Conservation (phyloP, 2,888 invertebrate species). For the Drosophila kambysellisi region DNA sequence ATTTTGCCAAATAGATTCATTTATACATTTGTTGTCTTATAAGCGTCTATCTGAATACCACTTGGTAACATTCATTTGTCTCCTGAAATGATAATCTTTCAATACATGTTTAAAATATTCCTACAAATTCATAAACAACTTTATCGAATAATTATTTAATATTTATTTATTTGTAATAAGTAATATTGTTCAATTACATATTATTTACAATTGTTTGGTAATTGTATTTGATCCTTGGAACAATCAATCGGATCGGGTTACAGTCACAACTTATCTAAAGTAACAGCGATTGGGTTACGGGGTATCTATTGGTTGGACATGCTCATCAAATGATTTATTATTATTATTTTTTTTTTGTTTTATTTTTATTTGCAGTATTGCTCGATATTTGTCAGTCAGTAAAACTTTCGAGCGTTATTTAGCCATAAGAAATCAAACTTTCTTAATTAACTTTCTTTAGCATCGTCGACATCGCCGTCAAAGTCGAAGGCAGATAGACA, state of each 20-base stretch:
- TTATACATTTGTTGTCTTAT: no score
- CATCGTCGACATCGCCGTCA: constrained; percentile 44
- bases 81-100: background rate
- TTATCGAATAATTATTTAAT: background rate
- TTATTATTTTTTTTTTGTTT: constrained; percentile 19
- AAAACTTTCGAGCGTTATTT: constrained; percentile 78
- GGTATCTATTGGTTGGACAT: background rate
- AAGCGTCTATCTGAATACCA: background rate
- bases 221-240: background rate
- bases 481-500: constrained; percentile 47
- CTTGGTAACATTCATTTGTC: background rate
- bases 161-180: background rate
- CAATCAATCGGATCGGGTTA: background rate
- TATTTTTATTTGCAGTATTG: constrained; percentile 68
- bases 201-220: background rate
- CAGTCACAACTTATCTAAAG: background rate
- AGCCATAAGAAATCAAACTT: constrained; percentile 80
- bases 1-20: no score
- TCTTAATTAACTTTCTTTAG: constrained; percentile 76
- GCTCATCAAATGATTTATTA: background rate
- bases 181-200: background rate
- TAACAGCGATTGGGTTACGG: background rate
- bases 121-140: background rate
- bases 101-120: background rate
- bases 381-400: constrained; percentile 78